Evolutionary conservation across 2,797 vertebrate genomes (phyloP), one percentile per base, ranked within the genome.

Genomic region (Poecilia gillii): DNA sequence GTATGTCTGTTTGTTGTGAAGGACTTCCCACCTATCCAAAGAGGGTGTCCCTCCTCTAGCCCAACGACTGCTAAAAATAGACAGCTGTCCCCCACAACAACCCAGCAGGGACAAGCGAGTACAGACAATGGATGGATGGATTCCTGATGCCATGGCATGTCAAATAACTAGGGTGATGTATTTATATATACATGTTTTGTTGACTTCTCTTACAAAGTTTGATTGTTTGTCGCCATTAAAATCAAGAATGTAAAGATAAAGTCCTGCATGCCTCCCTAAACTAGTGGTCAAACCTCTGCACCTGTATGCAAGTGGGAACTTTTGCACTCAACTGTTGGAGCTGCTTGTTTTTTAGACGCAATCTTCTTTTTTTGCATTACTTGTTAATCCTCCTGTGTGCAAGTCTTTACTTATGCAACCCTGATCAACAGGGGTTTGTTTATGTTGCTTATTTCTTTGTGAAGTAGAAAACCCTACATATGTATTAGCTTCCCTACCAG

Each of bases 11-110:
- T 1, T n/a, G 23, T 45, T 45, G 7, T 45, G 39, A n/a, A n/a
- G 68, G 41, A 71, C 23, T 71, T 70, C 39, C 23, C 23, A n/a
- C 66, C 66, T 70, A 4, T 71, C 68, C 36, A 41, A 68, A 66
- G 18, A 36, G 33, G 1, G 33, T 33, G 7, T 59, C 18, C 64
- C 20, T 68, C 36, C 36, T 68, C 20, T 25, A 4, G 20, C 64
- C 20, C 64, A 41, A 41, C 25, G 20, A 41, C 20, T 25, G 36
- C 64, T 68, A 23, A 25, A 41, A 23, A 68, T 68, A 41, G 36
- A 25, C 36, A 5, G 6, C 8, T 23, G 18, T 20, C 20, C 36
- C 36, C 64, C 0, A 41, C 33, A 25, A 9, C 64, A 11, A 41
- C 20, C 3, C 64, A 68, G 64, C 20, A 68, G 12, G 9, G 36